phyloP scores from a whole-genome alignment of 1,140 invertebrate genomes.

The Drosophila erecta region DNA sequence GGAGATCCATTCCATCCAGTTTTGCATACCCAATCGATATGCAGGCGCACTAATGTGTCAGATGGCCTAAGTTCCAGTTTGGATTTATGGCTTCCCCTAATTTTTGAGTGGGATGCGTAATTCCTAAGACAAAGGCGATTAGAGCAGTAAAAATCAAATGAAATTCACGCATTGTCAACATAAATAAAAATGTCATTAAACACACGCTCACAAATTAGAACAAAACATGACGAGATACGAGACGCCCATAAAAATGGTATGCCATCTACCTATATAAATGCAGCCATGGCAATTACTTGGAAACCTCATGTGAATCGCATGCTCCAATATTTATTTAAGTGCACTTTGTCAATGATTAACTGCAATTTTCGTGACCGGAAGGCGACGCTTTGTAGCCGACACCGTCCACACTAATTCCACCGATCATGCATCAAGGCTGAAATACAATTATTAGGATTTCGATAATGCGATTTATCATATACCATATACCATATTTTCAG shows the following conservation, averaged over 20 bases:
- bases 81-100: conserved; percentile 15
- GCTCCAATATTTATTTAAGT: conserved; percentile 45
- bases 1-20: conserved; percentile 4
- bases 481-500: neutral
- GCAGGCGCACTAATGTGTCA: conserved; percentile 15
- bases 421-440: conserved; percentile 39
- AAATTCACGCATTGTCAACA: conserved; percentile 39
- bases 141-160: conserved; percentile 32
- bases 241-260: conserved; percentile 13
- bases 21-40: conserved; percentile 15
- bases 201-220: conserved; percentile 41
- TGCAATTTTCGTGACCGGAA: conserved; percentile 67
- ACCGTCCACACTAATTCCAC: conserved; percentile 47
- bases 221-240: conserved; percentile 15
- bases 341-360: conserved; percentile 42
- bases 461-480: conserved; percentile 8
- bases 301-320: neutral
- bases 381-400: conserved; percentile 62
- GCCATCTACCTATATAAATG: neutral
- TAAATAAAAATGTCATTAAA: conserved; percentile 28
- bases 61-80: conserved; percentile 23
- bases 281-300: conserved; percentile 2
- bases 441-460: conserved; percentile 26
- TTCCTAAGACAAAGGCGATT: conserved; percentile 33
- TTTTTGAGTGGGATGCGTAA: conserved; percentile 17